Percentiles rank a stretch among this genome's conserved stretches.
Evolutionary conservation across 2,888 invertebrate species (phyloP).

Genomic region (Melanargia galathea): DNA sequence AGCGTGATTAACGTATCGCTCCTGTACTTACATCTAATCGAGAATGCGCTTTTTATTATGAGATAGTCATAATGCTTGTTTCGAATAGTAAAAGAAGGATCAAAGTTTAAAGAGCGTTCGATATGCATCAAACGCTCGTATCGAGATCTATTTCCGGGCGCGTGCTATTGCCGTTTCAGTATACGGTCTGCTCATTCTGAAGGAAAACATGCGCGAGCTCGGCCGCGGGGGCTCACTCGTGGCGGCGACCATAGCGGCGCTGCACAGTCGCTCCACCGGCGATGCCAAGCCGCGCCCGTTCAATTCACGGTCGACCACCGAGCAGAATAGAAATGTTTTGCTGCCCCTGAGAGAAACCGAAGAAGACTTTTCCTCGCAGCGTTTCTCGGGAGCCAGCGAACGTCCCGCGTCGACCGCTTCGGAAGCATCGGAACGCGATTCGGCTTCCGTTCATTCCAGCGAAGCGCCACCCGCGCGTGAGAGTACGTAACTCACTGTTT

Average conservation of each 20-base stretch:
- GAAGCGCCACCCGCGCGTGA: conserved; percentile 77
- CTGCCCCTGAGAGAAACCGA: conserved; percentile 54
- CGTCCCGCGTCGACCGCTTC: conserved; percentile 77
- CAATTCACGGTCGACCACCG: conserved; percentile 60
- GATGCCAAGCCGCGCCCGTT: conserved; percentile 62
- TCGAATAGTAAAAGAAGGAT: conserved; percentile 49
- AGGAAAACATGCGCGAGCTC: conserved; percentile 80
- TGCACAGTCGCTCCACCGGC: conserved; percentile 69
- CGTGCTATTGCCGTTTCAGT: conserved; percentile 74
- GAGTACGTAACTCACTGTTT: conserved; percentile 74
- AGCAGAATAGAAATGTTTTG: conserved; percentile 56
- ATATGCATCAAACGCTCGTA: conserved; percentile 72
- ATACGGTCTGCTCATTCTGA: conserved; percentile 75
- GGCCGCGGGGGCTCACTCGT: conserved; percentile 83
- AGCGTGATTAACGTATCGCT: conserved; percentile 42
- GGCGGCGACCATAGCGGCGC: conserved; percentile 80
- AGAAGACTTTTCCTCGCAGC: conserved; percentile 57
- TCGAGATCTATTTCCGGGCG: conserved; percentile 78
- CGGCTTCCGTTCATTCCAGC: conserved; percentile 77
- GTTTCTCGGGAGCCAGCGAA: conserved; percentile 70
- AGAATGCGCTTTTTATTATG: conserved; percentile 31
- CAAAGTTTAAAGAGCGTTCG: conserved; percentile 68
- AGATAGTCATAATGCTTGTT: conserved; percentile 29
- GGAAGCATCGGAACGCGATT: conserved; percentile 75
- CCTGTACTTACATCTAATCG: conserved; percentile 30